Conservation (phyloP, 2,113 vertebrate species). For the human region GRCh38 chr20:53195001-53195500, state of each 20-base stretch:
- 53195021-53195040: constrained; percentile 39
- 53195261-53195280: not conserved
- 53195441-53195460: constrained; percentile 70
- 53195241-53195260: constrained; percentile 70
- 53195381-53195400: constrained; percentile 77
- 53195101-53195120: constrained; percentile 47
- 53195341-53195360: constrained; percentile 80
- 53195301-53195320: constrained; percentile 70
- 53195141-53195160: not conserved
- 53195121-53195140: not conserved
- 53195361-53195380: constrained; percentile 75
- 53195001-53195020: constrained; percentile 41
- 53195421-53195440: constrained; percentile 77
- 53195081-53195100: constrained; percentile 53
- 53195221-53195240: constrained; percentile 51
- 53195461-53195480: constrained; percentile 64
- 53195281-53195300: not conserved
- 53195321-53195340: constrained; percentile 57
- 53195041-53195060: not conserved
- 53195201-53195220: not conserved
- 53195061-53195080: not conserved
- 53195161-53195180: not conserved
- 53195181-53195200: constrained; percentile 12
- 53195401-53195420: constrained; percentile 73
- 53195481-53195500: constrained; percentile 63